Conservation (phyloP, 2,888 invertebrate genomes). For the Napeogenes inachia region DNA sequence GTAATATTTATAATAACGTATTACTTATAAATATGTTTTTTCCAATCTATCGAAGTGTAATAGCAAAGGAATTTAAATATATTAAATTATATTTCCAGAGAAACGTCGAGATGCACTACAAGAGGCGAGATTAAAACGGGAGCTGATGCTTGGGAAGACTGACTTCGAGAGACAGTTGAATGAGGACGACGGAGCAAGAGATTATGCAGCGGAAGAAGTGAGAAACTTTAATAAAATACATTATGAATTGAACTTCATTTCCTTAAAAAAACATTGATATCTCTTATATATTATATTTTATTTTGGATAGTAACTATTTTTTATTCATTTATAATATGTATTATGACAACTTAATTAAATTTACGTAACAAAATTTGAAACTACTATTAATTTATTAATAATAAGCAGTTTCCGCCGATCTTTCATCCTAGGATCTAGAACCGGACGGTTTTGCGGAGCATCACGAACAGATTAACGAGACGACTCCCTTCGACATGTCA, state of each 20-base stretch:
- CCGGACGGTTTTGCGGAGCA: constrained; percentile 82
- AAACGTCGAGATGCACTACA: constrained; percentile 51
- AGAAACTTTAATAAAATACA: constrained; percentile 5
- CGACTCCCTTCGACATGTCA: constrained; percentile 82
- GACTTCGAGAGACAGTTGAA: constrained; percentile 69
- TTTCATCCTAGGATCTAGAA: constrained; percentile 61
- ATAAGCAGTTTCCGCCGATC: not conserved
- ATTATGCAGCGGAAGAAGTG: constrained; percentile 81
- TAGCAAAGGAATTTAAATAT: not conserved
- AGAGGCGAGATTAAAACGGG: constrained; percentile 64
- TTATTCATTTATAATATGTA: no score
- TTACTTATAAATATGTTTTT: not conserved
- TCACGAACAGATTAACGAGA: constrained; percentile 80
- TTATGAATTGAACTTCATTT: no score
- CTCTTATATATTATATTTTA: no score
- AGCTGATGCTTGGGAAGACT: constrained; percentile 69
- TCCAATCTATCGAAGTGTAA: not conserved
- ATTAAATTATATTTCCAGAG: constrained; percentile 38
- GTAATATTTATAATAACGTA: no score
- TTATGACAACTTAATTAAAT: no score
- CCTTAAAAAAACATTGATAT: no score
- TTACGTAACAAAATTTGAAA: not conserved
- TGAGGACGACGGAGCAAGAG: constrained; percentile 78
- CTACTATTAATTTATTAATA: not conserved
- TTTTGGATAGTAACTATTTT: no score